A percentile compares a stretch with the other conserved stretches of the same genome.
Conservation (phyloP, 2,797 vertebrate species). For the Amblyraja radiata region DNA sequence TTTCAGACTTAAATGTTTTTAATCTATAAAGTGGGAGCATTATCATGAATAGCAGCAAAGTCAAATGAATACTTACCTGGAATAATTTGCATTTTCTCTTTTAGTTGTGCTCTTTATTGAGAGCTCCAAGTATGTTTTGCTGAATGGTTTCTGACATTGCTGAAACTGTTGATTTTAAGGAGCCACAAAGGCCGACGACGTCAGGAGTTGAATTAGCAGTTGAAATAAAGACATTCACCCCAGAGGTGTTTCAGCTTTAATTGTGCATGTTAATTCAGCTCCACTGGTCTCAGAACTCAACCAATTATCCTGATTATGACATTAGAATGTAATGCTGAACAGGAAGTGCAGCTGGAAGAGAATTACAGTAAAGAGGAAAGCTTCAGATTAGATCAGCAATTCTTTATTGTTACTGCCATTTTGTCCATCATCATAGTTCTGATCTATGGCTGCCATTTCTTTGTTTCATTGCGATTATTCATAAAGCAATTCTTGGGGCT, state of each 20-base stretch:
- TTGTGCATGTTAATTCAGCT: conserved; percentile 1
- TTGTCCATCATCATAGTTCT: background rate
- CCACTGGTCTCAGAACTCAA: conserved; percentile 13
- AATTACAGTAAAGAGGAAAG: background rate
- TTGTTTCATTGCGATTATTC: background rate
- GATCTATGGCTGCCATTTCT: background rate
- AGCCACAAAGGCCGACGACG: background rate
- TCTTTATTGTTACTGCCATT: background rate
- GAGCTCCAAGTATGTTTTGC: background rate
- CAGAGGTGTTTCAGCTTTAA: conserved; percentile 16
- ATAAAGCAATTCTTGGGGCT: background rate
- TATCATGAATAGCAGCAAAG: background rate
- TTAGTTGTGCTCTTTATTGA: background rate
- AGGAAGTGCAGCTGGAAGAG: background rate
- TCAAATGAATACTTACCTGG: background rate
- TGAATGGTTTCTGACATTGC: background rate
- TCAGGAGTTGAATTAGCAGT: conserved; percentile 3
- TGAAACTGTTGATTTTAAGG: background rate
- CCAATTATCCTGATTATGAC: conserved; percentile 11
- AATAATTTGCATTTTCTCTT: background rate
- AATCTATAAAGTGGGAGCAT: background rate
- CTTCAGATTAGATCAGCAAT: background rate
- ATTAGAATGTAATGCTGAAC: background rate
- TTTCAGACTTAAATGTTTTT: background rate
- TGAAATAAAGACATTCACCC: background rate